A percentile compares a stretch with the other conserved stretches of the same genome.
Evolutionary conservation across 2,797 vertebrate species (phyloP).

Genomic region (Trematomus bernacchii): DNA sequence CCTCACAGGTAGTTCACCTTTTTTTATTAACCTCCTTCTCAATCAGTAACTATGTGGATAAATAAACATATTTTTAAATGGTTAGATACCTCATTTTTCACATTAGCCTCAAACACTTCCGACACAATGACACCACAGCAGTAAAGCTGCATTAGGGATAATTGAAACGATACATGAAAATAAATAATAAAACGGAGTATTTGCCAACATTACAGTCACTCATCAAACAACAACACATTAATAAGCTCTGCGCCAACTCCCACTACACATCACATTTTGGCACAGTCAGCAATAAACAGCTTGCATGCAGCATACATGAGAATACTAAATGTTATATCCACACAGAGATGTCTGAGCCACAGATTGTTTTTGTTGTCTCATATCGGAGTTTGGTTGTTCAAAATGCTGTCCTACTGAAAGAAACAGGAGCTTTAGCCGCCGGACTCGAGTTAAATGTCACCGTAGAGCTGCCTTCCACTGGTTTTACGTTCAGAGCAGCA

Average conservation of each 20-base stretch:
- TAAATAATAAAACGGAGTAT: slow-evolving; percentile 23
- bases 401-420: neutral
- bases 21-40: neutral
- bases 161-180: slow-evolving; percentile 30
- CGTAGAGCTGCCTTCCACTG: neutral
- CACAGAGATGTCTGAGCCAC: neutral
- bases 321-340: slow-evolving; percentile 2
- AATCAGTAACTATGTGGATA: neutral
- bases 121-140: slow-evolving; percentile 19
- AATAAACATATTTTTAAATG: slow-evolving; percentile 2
- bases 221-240: slow-evolving; percentile 21
- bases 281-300: slow-evolving; percentile 4
- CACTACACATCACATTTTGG: slow-evolving; percentile 18
- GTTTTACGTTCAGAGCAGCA: neutral
- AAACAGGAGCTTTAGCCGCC: neutral
- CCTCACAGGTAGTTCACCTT: slow-evolving; percentile 87
- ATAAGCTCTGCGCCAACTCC: slow-evolving; percentile 17
- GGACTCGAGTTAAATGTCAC: neutral
- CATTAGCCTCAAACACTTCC: slow-evolving; percentile 13
- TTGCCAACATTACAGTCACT: slow-evolving; percentile 13
- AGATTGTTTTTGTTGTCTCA: neutral
- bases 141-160: slow-evolving; percentile 13
- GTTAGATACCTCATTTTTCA: neutral
- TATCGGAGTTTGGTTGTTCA: neutral
- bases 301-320: neutral